Conservation (phyloP, 2,888 invertebrate genomes). For the Drosophila merina region DNA sequence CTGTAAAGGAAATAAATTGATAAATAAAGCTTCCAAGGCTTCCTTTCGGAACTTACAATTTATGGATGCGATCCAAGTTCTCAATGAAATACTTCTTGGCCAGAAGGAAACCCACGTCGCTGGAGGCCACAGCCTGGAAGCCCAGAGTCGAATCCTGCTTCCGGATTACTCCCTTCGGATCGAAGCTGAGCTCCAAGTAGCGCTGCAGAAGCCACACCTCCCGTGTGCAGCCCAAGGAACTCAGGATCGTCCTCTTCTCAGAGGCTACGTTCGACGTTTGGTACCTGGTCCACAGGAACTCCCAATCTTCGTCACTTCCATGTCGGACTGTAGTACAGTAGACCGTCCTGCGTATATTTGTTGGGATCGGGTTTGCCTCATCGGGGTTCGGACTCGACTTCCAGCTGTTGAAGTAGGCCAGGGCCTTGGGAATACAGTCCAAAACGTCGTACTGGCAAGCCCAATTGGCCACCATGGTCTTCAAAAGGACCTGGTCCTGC, state of each 20-base stretch:
- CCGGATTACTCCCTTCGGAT: conserved; percentile 86
- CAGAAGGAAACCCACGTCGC: conserved; percentile 88
- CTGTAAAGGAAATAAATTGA: conserved; percentile 76
- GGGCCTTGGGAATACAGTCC: conserved; percentile 87
- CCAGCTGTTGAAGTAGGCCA: conserved; percentile 87
- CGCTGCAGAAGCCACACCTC: conserved; percentile 83
- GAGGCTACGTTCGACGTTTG: conserved; percentile 87
- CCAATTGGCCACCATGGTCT: conserved; percentile 84
- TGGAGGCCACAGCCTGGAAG: conserved; percentile 86
- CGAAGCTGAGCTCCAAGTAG: conserved; percentile 88
- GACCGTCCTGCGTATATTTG: conserved; percentile 88
- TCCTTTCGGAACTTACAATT: conserved; percentile 86
- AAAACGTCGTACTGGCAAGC: conserved; percentile 88
- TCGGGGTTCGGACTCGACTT: conserved; percentile 86
- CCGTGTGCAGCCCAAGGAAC: conserved; percentile 88
- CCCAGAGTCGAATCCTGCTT: conserved; percentile 88
- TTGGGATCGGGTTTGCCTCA: conserved; percentile 87
- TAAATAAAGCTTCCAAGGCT: background rate
- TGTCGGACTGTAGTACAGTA: conserved; percentile 89
- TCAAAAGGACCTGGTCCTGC: conserved; percentile 87
- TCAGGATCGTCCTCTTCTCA: conserved; percentile 87
- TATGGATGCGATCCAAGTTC: conserved; percentile 87
- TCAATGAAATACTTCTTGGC: conserved; percentile 89
- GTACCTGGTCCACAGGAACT: conserved; percentile 89
- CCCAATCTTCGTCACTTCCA: conserved; percentile 89